Base-by-base conservation (phyloP, 2,888 invertebrate genomes). In the Heliconius cydno region DNA sequence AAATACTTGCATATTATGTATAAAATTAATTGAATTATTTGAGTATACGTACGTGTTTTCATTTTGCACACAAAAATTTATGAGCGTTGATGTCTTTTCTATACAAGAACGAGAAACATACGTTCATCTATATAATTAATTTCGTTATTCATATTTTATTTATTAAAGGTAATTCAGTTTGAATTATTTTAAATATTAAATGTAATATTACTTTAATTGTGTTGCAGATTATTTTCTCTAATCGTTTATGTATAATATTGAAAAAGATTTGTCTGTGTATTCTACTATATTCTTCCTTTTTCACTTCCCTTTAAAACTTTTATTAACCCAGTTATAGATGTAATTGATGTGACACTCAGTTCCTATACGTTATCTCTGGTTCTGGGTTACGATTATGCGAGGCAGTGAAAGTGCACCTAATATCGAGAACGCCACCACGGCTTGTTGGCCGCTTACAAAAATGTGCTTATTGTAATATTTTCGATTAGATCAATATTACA, bases 51-150 rank as follows among this genome's bases (percentile, higher is more conserved):
- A 52, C 19, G 52, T 7, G 3, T 52, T 52, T 60, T 60, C 12
- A 10, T 60, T 60, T 60, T 60, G 10, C 10, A 60, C 4, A 57
- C 12, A n/a, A 60, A 60, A n/a, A n/a, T 10, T n/a, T 60, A n/a
- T 67, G 60, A 68, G 74, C 79, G 76, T 79, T 79, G 77, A 79
- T 81, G 77, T 79, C 74, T 79, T 76, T 79, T 79, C 52, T 41
- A 76, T 76, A 22, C 38, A 25, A 38, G 10, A 22, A 19, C 19
- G 30, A 60, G 60, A n/a, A n/a, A 28, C 28, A 4, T 22, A 19
- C 15, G 15, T 25, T 15, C 3, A n/a, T 22, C 4, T 68, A 10
- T 67, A 34, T 67, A 22, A 67, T 12, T 34, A 34, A 67, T 67
- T 67, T n/a, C 34, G 22, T 1, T 34, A 34, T 15, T 30, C 28